These are phyloP conservation scores for Salpingus planirostris DNA, from an alignment of 2,888 invertebrate species.

Conservation along the genomic window DNA sequence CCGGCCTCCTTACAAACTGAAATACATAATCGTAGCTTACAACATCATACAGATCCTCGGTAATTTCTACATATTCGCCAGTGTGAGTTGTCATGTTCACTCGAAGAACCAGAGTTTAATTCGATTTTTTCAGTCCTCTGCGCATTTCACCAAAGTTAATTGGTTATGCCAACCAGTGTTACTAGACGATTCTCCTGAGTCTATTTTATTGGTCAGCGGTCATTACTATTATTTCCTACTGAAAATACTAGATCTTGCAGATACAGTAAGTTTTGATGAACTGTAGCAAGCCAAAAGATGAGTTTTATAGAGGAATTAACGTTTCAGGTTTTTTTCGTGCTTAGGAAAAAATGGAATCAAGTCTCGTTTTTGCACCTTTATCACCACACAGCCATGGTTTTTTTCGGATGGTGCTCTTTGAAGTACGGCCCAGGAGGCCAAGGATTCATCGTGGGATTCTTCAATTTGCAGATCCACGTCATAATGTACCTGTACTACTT, in stretches of 20 bases:
- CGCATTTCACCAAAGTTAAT: background rate
- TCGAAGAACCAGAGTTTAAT: too few species aligned
- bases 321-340: background rate
- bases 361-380: slow-evolving; percentile 1
- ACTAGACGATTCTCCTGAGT: background rate
- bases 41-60: background rate
- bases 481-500: slow-evolving; percentile 2
- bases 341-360: slow-evolving; percentile 1
- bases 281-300: too few species aligned
- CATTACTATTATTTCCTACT: background rate
- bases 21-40: background rate
- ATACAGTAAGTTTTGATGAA: background rate
- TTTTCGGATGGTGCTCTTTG: background rate
- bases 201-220: too few species aligned
- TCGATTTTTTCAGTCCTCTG: background rate
- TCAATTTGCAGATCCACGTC: background rate
- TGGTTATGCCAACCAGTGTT: background rate
- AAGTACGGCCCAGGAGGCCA: background rate
- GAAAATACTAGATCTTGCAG: background rate
- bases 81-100: background rate
- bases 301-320: background rate
- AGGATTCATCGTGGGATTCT: background rate
- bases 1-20: background rate
- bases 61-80: background rate
- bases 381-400: background rate